Evolutionary conservation across 2,797 vertebrate species (phyloP).

Genomic region (Amblyopsis hoosieri): DNA sequence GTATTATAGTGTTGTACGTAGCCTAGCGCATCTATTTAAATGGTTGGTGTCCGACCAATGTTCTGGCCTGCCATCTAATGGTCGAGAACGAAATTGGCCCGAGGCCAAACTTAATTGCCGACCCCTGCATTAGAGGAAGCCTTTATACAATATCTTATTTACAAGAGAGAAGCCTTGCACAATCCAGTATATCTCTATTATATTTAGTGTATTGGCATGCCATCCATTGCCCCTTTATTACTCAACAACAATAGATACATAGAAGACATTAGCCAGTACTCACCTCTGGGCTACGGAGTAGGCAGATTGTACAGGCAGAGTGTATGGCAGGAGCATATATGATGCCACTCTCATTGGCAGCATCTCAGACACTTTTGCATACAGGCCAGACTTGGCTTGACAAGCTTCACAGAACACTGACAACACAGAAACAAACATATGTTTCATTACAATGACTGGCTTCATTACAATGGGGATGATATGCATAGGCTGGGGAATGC

Average conservation of each 20-base stretch:
- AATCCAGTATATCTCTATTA: too few relatives aligned
- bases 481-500: too few relatives aligned
- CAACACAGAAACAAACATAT: constrained; percentile 19
- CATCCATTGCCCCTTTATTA: neutral
- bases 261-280: neutral
- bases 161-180: too few relatives aligned
- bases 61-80: too few relatives aligned
- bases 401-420: constrained; percentile 84
- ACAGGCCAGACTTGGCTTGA: constrained; percentile 75
- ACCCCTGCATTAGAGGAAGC: neutral
- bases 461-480: neutral
- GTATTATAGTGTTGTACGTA: too few relatives aligned
- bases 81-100: too few relatives aligned
- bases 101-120: too few relatives aligned
- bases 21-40: too few relatives aligned
- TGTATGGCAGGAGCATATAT: constrained; percentile 88
- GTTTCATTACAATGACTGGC: neutral
- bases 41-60: too few relatives aligned
- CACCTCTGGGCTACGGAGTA: constrained; percentile 83
- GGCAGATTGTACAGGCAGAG: constrained; percentile 86
- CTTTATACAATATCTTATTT: too few relatives aligned
- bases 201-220: neutral
- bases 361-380: constrained; percentile 73
- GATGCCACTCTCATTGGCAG: constrained; percentile 85
- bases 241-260: neutral